These are phyloP conservation scores for Phylloscopus trochiloides DNA, from an alignment of 2,113 vertebrate genomes.

Conservation along the genomic window DNA sequence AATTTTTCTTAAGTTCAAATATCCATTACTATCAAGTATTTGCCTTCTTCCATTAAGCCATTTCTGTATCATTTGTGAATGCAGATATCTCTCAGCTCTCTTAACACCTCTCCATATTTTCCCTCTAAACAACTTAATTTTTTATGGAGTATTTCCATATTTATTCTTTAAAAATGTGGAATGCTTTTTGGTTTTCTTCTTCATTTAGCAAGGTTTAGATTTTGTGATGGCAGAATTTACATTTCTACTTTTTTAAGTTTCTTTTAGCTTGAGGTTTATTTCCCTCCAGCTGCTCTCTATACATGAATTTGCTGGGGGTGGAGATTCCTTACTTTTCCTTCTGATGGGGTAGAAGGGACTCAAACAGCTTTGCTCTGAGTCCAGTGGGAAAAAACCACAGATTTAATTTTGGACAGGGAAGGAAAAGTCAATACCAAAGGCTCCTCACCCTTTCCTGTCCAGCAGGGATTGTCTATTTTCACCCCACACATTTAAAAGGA, in stretches of 20 bases:
- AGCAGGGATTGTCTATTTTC: background rate
- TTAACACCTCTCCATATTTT: background rate
- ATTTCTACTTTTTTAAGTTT: background rate
- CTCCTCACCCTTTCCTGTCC: background rate
- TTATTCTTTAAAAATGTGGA: background rate
- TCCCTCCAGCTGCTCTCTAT: background rate
- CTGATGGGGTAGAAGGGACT: background rate
- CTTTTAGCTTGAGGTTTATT: background rate
- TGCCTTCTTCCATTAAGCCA: constrained; percentile 38
- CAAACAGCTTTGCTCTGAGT: background rate
- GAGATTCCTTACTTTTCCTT: background rate
- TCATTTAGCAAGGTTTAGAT: background rate
- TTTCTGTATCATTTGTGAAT: background rate
- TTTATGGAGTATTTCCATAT: background rate
- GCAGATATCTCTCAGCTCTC: background rate
- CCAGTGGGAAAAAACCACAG: background rate
- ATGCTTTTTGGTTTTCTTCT: background rate
- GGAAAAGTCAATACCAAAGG: background rate
- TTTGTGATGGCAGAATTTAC: background rate
- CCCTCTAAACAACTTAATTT: background rate
- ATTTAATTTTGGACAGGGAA: background rate
- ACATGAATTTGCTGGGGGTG: background rate
- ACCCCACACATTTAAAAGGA: background rate
- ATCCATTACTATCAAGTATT: constrained; percentile 62
- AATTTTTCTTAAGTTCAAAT: constrained; percentile 48